Evolutionary conservation across 1,140 invertebrate species (phyloP).

Genomic region (Rhyacophila brunnea): DNA sequence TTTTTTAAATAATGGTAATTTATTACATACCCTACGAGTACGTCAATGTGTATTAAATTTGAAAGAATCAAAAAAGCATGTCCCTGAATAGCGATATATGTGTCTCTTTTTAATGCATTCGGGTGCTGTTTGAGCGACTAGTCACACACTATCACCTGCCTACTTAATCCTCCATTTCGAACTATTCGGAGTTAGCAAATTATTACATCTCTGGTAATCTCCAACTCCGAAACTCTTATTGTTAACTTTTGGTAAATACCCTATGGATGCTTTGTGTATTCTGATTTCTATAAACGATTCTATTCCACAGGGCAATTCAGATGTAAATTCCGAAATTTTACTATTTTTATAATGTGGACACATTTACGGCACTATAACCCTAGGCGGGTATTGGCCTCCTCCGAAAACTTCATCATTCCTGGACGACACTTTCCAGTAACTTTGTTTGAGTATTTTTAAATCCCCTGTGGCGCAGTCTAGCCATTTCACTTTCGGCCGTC

Average conservation of each 20-base stretch:
- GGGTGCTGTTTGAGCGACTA: neutral
- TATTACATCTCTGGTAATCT: conserved; percentile 30
- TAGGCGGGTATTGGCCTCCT: neutral
- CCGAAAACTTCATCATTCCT: no score
- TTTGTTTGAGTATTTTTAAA: neutral
- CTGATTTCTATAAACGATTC: conserved; percentile 14
- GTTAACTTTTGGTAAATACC: conserved; percentile 30
- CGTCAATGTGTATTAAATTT: neutral
- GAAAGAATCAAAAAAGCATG: neutral
- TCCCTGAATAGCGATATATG: neutral
- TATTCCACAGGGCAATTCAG: conserved; percentile 14
- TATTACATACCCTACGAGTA: no score
- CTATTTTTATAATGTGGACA: neutral
- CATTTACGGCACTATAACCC: neutral
- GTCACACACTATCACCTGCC: neutral
- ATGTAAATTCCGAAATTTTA: conserved; percentile 24
- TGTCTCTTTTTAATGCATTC: neutral
- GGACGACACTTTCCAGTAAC: neutral
- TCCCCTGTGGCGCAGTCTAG: no score
- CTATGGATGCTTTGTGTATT: conserved; percentile 9
- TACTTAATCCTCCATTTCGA: neutral
- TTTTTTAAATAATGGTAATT: no score
- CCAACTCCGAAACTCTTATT: conserved; percentile 26
- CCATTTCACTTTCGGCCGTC: no score
- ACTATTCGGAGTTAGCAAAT: conserved; percentile 10